A percentile compares a stretch with the other conserved stretches of the same genome.
Conservation (phyloP, 2,797 vertebrate genomes). For the Anolis apletophallus region DNA sequence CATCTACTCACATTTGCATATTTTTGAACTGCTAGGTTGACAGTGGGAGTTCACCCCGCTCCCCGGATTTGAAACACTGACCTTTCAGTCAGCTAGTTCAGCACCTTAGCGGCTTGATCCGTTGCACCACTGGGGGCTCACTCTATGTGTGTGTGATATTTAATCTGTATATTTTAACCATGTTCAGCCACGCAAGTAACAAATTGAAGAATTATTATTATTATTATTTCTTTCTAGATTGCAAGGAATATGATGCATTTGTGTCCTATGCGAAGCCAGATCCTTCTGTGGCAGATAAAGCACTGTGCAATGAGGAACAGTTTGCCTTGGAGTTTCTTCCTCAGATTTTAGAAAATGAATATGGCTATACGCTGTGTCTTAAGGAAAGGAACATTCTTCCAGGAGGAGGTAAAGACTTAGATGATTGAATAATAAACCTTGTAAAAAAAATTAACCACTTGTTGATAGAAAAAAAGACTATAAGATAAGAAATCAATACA, state of each 20-base stretch:
- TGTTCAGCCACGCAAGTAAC: too few species aligned
- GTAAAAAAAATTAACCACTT: not conserved
- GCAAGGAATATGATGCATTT: conserved; percentile 89
- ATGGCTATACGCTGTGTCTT: conserved; percentile 88
- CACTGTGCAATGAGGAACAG: conserved; percentile 72
- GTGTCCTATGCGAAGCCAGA: conserved; percentile 83
- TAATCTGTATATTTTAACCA: too few species aligned
- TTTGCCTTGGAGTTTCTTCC: conserved; percentile 81
- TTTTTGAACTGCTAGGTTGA: too few species aligned
- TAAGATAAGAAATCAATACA: not conserved
- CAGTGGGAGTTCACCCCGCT: too few species aligned
- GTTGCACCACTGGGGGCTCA: too few species aligned
- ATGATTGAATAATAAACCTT: not conserved
- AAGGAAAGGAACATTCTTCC: conserved; percentile 89
- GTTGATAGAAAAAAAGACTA: too few species aligned
- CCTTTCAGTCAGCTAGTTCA: too few species aligned
- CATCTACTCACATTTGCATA: too few species aligned
- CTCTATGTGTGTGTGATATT: too few species aligned
- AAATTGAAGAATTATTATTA: too few species aligned
- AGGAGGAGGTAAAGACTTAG: conserved; percentile 84
- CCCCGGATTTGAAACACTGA: too few species aligned
- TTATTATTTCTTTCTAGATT: conserved; percentile 71
- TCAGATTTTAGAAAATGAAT: conserved; percentile 84
- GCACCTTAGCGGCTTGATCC: too few species aligned
- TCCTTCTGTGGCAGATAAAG: conserved; percentile 47